phyloP scores from a whole-genome alignment of 2,113 vertebrate species.

The Sinocyclocheilus maitianheensis region DNA sequence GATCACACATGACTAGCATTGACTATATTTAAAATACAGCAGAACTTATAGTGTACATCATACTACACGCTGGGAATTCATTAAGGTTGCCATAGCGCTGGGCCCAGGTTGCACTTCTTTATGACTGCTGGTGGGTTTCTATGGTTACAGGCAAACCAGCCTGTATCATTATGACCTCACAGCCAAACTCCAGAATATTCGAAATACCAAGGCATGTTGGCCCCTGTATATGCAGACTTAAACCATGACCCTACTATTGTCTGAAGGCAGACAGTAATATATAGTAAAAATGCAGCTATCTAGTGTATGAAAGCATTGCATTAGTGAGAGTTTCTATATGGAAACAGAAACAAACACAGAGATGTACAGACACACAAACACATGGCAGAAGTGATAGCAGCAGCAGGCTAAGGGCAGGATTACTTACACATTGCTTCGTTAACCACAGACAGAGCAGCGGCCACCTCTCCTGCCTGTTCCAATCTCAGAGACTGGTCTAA shows the following conservation, averaged over 20 bases:
- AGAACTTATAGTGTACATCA: background rate
- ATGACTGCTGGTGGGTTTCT: background rate
- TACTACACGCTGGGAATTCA: background rate
- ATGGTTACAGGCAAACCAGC: background rate
- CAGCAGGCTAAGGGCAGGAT: constrained; percentile 58
- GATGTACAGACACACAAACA: background rate
- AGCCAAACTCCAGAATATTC: background rate
- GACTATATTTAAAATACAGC: background rate
- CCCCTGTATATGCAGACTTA: background rate
- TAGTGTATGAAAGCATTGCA: background rate
- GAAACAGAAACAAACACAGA: background rate
- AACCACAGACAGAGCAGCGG: constrained; percentile 90
- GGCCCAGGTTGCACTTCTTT: background rate
- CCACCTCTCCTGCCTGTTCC: constrained; percentile 92
- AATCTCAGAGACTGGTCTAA: constrained; percentile 91
- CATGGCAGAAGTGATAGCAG: background rate
- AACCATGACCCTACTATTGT: background rate
- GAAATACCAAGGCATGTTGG: background rate
- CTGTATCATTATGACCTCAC: background rate
- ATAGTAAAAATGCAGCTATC: background rate
- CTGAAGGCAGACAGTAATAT: background rate
- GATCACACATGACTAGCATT: background rate
- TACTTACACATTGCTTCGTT: constrained; percentile 98
- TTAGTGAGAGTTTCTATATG: background rate
- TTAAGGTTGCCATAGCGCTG: background rate